Evolutionary conservation across 2,113 vertebrate genomes (phyloP).

Genomic region (Dasyornis broadbenti): DNA sequence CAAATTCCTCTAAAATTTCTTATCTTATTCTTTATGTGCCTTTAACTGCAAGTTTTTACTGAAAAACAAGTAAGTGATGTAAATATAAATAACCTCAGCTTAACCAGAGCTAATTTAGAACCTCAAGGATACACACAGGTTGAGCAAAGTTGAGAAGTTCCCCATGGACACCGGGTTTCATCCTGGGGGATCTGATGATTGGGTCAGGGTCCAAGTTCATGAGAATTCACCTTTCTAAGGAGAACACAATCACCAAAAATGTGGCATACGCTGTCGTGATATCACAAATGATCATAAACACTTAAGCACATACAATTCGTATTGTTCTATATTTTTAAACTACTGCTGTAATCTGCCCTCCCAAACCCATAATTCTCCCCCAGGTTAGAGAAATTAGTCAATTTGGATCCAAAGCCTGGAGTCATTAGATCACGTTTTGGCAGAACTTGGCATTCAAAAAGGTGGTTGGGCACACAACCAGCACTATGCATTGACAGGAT

Average conservation of each 20-base stretch:
- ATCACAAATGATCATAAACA: not conserved
- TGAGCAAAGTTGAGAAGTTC: not conserved
- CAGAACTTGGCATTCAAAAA: conserved; percentile 60
- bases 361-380: not conserved
- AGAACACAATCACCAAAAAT: not conserved
- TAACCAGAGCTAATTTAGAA: not conserved
- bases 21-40: not conserved
- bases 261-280: rapidly evolving
- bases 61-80: not conserved
- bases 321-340: not conserved
- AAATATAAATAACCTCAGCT: not conserved
- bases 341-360: not conserved
- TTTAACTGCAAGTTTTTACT: not conserved
- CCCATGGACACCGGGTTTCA: not conserved
- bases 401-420: conserved; percentile 38
- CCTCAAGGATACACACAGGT: not conserved
- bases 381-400: not conserved
- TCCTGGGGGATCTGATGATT: not conserved
- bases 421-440: conserved; percentile 68
- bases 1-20: not conserved
- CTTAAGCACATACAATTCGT: not conserved
- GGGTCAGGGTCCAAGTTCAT: not conserved
- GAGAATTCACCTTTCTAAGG: not conserved
- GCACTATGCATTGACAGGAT: conserved; percentile 45
- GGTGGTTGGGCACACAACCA: conserved; percentile 63